A percentile compares a stretch with the other conserved stretches of the same genome.
Evolutionary conservation across 2,113 vertebrate species (phyloP).

Genomic region (Formicarius rufipectus): DNA sequence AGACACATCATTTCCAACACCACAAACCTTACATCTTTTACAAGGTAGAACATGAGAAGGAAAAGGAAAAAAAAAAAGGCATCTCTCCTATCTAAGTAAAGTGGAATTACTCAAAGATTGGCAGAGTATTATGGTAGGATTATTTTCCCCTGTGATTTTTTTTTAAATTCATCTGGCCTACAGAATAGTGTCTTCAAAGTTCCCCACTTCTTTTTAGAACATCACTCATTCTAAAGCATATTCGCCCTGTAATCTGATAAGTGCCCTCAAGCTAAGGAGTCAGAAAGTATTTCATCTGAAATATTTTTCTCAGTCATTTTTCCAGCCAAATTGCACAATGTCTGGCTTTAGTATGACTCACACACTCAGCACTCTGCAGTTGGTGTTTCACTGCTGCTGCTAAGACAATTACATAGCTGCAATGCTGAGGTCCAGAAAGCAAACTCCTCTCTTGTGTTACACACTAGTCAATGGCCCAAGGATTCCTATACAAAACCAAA

Average conservation of each 20-base stretch:
- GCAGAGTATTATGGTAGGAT: background rate
- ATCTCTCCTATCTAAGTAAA: background rate
- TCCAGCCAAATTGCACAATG: background rate
- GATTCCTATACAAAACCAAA: background rate
- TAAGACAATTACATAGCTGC: background rate
- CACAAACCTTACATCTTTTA: background rate
- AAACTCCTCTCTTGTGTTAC: background rate
- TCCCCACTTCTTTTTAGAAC: background rate
- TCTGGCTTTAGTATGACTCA: background rate
- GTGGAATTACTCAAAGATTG: background rate
- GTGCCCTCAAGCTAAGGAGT: background rate
- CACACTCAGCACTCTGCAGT: background rate
- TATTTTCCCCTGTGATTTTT: background rate
- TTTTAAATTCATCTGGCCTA: background rate
- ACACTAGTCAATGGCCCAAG: background rate
- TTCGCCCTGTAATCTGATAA: background rate
- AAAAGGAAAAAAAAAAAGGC: background rate
- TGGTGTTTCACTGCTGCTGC: background rate
- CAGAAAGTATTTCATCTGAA: background rate
- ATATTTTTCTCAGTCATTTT: background rate
- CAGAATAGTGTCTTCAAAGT: background rate
- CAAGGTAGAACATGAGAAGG: rapidly evolving
- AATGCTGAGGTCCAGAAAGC: background rate
- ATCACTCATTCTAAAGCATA: background rate
- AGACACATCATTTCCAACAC: background rate